Conservation (phyloP, 2,888 invertebrate species). For the Drosophila hawaiiensis region DNA sequence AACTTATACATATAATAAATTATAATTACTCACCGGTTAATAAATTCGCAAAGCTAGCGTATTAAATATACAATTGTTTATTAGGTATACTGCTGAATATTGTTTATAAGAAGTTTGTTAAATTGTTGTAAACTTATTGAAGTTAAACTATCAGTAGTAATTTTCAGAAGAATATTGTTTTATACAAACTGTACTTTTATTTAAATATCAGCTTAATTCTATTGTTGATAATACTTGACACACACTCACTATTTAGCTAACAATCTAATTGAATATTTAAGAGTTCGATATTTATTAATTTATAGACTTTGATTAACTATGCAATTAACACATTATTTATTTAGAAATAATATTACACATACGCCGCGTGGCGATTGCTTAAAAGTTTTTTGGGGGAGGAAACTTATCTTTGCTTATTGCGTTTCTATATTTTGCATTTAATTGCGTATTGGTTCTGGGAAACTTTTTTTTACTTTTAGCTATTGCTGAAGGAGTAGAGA, state of each 20-base stretch:
- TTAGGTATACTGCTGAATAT: neutral
- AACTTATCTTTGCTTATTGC: slow-evolving; percentile 7
- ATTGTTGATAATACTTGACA: neutral
- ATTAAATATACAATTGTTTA: neutral
- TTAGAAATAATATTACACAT: slow-evolving; percentile 20
- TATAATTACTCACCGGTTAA: slow-evolving; percentile 4
- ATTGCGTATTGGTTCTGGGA: slow-evolving; percentile 29
- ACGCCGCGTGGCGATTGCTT: slow-evolving; percentile 35
- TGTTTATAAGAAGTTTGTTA: neutral
- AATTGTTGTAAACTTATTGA: neutral
- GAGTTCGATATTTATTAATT: slow-evolving; percentile 7
- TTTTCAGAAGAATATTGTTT: slow-evolving; percentile 1
- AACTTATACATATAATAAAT: neutral
- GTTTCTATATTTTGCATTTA: slow-evolving; percentile 25
- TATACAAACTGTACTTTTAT: slow-evolving; percentile 24
- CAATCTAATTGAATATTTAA: neutral
- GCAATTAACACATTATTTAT: neutral
- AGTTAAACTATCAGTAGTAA: neutral
- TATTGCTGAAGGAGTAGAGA: slow-evolving; percentile 17
- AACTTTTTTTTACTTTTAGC: neutral
- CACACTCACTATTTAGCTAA: slow-evolving; percentile 2
- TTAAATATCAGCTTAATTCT: neutral
- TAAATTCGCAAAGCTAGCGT: neutral
- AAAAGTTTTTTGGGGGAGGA: neutral
- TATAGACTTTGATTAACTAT: neutral